These are phyloP conservation scores for Prunella strophiata DNA, from an alignment of 2,797 vertebrate genomes.

Conservation along the genomic window DNA sequence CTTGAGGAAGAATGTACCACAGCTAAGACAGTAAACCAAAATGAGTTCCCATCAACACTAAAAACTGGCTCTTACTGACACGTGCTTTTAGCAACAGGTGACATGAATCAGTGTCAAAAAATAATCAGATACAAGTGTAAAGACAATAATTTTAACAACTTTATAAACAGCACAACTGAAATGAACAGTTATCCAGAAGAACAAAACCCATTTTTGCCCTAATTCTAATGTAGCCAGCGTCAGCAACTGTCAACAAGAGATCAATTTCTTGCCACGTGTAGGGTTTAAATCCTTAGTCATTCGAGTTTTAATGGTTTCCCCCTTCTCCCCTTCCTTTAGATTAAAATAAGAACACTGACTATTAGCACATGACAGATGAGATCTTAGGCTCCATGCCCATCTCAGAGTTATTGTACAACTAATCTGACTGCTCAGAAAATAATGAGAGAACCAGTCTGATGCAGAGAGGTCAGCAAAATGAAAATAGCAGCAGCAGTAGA, in stretches of 20 bases:
- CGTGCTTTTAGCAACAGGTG: background rate
- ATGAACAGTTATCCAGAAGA: background rate
- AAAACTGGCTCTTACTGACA: background rate
- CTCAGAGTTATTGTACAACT: background rate
- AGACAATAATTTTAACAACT: background rate
- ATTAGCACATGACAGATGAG: background rate
- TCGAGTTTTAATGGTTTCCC: background rate
- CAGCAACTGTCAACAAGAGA: background rate
- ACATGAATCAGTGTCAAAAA: background rate
- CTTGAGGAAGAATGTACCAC: background rate
- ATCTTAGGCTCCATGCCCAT: background rate
- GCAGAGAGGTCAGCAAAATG: background rate
- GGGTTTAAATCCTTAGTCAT: background rate
- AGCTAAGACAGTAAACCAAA: background rate
- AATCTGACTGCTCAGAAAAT: background rate
- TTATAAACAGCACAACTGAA: background rate
- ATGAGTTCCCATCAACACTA: background rate
- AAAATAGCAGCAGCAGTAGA: background rate
- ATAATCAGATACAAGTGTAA: background rate
- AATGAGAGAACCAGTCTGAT: background rate
- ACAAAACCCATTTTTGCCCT: background rate
- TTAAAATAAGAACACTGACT: background rate
- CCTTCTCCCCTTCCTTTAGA: background rate
- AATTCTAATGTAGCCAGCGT: background rate
- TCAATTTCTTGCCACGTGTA: background rate